Percentiles rank a stretch among this genome's conserved stretches.
Evolutionary conservation across 2,888 invertebrate species (phyloP).

Genomic region (Axea sp.): DNA sequence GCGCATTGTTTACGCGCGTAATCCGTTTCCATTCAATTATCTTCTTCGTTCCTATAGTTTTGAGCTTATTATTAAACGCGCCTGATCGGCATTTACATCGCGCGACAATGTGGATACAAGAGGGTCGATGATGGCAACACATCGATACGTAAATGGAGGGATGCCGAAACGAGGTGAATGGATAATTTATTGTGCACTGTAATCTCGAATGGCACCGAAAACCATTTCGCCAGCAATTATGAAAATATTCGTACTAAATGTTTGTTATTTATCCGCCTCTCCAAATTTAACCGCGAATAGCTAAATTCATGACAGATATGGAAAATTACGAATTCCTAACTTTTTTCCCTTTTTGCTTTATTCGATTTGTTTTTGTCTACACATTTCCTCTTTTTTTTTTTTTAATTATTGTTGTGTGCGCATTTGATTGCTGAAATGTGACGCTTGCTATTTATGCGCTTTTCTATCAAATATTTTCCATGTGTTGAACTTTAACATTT

Average conservation of each 20-base stretch:
- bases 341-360: constrained; percentile 7
- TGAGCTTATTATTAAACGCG: constrained; percentile 39
- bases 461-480: constrained; percentile 49
- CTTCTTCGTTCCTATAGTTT: constrained; percentile 36
- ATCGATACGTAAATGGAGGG: constrained; percentile 55
- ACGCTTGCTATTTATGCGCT: constrained; percentile 39
- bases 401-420: constrained; percentile 1
- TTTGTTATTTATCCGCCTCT: constrained; percentile 37
- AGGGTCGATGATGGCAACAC: constrained; percentile 43
- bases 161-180: constrained; percentile 47
- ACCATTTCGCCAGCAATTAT: constrained; percentile 58
- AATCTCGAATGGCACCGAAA: constrained; percentile 57
- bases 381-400: neutral
- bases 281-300: constrained; percentile 41
- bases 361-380: constrained; percentile 1
- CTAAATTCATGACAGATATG: constrained; percentile 37
- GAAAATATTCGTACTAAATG: constrained; percentile 46
- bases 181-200: constrained; percentile 60
- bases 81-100: constrained; percentile 33
- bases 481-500: constrained; percentile 26
- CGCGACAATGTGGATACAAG: constrained; percentile 14
- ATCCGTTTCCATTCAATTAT: constrained; percentile 50
- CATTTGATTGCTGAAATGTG: constrained; percentile 19
- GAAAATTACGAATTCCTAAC: constrained; percentile 25
- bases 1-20: constrained; percentile 26